phyloP scores from a whole-genome alignment of 2,113 vertebrate species.

The Xiphorhynchus elegans region DNA sequence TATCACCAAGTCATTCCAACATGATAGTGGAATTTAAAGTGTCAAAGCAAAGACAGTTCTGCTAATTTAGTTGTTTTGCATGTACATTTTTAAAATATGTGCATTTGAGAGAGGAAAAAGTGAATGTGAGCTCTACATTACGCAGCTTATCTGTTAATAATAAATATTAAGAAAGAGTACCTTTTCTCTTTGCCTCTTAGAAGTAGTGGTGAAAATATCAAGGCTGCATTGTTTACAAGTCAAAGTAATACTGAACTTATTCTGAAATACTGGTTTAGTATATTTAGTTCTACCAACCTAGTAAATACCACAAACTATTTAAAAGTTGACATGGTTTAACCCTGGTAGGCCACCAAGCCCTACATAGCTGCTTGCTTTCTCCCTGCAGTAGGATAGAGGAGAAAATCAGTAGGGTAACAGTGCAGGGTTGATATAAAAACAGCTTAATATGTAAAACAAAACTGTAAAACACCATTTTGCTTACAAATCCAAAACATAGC shows the following conservation, averaged over 20 bases:
- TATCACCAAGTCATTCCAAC: not conserved
- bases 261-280: not conserved
- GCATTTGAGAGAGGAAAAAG: not conserved
- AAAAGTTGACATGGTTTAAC: not conserved
- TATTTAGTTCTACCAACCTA: not conserved
- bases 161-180: not conserved
- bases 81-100: not conserved
- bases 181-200: not conserved
- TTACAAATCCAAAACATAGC: not conserved
- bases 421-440: not conserved
- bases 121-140: not conserved
- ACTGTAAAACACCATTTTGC: not conserved
- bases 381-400: accelerated
- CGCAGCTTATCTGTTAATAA: not conserved
- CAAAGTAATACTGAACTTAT: not conserved
- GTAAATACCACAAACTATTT: not conserved
- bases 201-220: not conserved
- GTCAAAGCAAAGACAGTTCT: not conserved
- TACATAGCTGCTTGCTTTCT: accelerated
- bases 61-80: not conserved
- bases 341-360: not conserved
- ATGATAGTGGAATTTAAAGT: not conserved
- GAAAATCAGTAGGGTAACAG: not conserved
- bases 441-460: not conserved
- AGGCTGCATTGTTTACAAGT: not conserved